These are phyloP conservation scores for Pantherophis alleghaniensis DNA, from an alignment of 2,797 vertebrate genomes.

Conservation along the genomic window DNA sequence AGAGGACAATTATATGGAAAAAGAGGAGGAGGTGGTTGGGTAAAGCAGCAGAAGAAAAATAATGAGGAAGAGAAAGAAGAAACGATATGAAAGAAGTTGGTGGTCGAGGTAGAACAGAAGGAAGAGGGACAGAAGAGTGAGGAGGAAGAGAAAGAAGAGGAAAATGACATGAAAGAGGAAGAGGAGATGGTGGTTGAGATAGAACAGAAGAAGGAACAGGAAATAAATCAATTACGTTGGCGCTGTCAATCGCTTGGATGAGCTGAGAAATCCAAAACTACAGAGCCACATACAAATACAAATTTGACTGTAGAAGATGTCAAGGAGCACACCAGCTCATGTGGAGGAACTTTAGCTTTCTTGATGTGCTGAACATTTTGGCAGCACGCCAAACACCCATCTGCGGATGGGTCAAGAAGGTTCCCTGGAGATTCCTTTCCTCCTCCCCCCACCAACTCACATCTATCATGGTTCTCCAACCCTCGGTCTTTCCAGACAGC, in stretches of 20 bases:
- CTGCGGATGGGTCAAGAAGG: background rate
- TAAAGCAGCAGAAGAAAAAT: background rate
- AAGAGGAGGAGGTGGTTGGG: background rate
- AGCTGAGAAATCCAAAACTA: background rate
- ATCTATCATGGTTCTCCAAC: conserved; percentile 94
- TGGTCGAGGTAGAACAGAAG: background rate
- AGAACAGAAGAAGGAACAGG: background rate
- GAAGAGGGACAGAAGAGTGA: background rate
- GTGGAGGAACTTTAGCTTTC: background rate
- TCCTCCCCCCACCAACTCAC: conserved; percentile 71
- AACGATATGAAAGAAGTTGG: background rate
- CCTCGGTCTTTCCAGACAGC: conserved; percentile 86
- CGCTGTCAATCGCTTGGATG: background rate
- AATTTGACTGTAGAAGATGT: background rate
- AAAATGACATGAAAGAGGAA: background rate
- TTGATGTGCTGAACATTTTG: background rate
- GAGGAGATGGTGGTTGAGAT: background rate
- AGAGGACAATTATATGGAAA: background rate
- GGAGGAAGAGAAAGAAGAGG: background rate
- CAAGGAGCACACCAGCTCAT: background rate
- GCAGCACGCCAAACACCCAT: background rate
- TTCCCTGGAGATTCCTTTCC: background rate
- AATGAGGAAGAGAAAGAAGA: background rate
- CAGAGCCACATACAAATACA: background rate
- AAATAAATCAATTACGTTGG: background rate